These are phyloP conservation scores for Erethizon dorsatum DNA, from an alignment of 2,797 vertebrate species.

Conservation along the genomic window DNA sequence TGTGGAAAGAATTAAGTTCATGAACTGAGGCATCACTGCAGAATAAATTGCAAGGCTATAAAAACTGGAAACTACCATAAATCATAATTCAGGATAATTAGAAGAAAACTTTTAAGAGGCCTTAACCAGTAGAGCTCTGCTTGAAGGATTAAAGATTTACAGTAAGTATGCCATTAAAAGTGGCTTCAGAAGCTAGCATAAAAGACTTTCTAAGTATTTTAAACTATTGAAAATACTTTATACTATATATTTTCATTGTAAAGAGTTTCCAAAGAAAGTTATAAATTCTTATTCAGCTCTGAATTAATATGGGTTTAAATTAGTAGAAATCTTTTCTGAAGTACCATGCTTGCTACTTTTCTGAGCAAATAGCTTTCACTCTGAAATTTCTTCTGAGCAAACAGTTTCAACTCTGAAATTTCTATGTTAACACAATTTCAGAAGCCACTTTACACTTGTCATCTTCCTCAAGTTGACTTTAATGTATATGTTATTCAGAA, in stretches of 20 bases:
- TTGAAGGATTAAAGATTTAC: slow-evolving; percentile 11
- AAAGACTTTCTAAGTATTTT: not conserved
- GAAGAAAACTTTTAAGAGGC: not conserved
- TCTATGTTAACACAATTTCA: not conserved
- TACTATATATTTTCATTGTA: not conserved
- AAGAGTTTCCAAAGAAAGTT: not conserved
- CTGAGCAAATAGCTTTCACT: not conserved
- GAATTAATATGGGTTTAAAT: slow-evolving; percentile 43
- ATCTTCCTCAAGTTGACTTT: not conserved
- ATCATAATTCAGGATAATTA: slow-evolving; percentile 14
- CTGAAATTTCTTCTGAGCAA: slow-evolving; percentile 30
- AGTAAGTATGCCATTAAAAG: not conserved
- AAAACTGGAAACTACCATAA: not conserved
- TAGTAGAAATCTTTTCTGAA: not conserved
- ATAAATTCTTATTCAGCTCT: not conserved
- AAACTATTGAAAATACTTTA: not conserved
- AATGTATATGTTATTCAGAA: not conserved
- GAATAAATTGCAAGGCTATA: not conserved
- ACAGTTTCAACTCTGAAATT: slow-evolving; percentile 34
- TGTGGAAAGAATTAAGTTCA: not conserved
- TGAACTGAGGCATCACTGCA: not conserved
- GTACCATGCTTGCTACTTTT: not conserved
- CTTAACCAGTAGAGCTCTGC: not conserved
- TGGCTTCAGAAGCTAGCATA: not conserved
- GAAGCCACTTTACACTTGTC: not conserved